phyloP scores from a whole-genome alignment of 2,888 invertebrate species.

The Scaptomyza flava region DNA sequence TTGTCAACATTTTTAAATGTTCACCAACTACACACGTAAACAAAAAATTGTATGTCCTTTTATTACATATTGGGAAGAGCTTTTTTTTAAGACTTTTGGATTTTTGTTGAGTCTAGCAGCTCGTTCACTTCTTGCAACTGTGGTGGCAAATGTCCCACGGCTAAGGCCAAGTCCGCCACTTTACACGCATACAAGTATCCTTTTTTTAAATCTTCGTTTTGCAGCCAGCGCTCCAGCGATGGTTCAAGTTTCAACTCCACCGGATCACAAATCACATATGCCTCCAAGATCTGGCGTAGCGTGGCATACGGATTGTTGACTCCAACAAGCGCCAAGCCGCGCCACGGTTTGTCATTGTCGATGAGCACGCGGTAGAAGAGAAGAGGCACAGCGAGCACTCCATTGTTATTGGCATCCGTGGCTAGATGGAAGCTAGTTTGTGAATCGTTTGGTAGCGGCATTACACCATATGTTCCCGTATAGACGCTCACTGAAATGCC shows the following conservation, averaged over 20 bases:
- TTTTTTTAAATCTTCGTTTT: slow-evolving; percentile 58
- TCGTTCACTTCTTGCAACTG: slow-evolving; percentile 56
- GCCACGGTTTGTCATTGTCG: slow-evolving; percentile 76
- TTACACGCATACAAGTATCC: slow-evolving; percentile 80
- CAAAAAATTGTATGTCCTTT: background rate
- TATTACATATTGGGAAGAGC: background rate
- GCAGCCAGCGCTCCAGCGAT: slow-evolving; percentile 69
- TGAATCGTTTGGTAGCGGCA: slow-evolving; percentile 82
- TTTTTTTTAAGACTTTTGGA: background rate
- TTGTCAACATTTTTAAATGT: background rate
- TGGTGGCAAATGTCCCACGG: slow-evolving; percentile 66
- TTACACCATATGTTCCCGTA: slow-evolving; percentile 86
- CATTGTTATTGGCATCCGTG: slow-evolving; percentile 75
- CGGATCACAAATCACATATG: slow-evolving; percentile 76
- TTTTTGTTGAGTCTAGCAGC: slow-evolving; percentile 36
- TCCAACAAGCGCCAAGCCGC: slow-evolving; percentile 86
- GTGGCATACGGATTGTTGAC: slow-evolving; percentile 82
- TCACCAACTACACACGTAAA: background rate
- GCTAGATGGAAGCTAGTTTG: slow-evolving; percentile 81
- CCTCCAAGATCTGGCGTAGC: slow-evolving; percentile 60
- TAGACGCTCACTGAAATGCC: slow-evolving; percentile 84
- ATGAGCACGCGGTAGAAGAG: slow-evolving; percentile 86
- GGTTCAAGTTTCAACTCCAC: slow-evolving; percentile 55
- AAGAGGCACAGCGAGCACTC: slow-evolving; percentile 85
- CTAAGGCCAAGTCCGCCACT: slow-evolving; percentile 68